Evolutionary conservation across 2,888 invertebrate genomes (phyloP), one percentile per base, ranked within the genome.

Genomic region (Meiosimyza decipiens): DNA sequence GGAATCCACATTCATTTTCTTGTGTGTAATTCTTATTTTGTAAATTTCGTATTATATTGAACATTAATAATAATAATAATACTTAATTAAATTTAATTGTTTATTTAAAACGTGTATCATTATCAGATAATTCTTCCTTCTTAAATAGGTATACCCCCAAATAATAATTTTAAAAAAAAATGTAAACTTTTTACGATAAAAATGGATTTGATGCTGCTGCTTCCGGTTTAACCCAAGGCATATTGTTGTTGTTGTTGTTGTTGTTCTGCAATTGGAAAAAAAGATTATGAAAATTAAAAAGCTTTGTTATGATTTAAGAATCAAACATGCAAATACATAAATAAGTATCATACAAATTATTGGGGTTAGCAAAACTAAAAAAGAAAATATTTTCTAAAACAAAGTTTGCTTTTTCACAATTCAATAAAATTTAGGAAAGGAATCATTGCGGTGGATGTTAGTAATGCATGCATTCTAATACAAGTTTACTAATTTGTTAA

Each of bases 221-320:
- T 83, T 87, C 87, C 75, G 87, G 85, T 78, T 87, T 86, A 52
- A 86, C 81, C 87, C 87, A 87, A 80, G 86, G 85, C 84, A 86
- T 83, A 78, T 81, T 80, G 72, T 80, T 82, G 77, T 80, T 81
- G 72, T 80, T 82, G 77, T 80, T 81, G 71, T 76, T 70, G 57
- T 71, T 71, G 71, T 82, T 82, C 84, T 84, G 81, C 16, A 84
- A 84, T 47, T 28, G 40, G 1, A 60, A 73, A 57, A 65, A 47
- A 62, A 66, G 22, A 52, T n/a, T n/a, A 71, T 59, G 64, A 49
- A 71, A 18, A 62, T 40, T 51, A 64, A 13, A 22, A 13, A 18
- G 6, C 12, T 50, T 13, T 7, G 50, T 16, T 55, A 40, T 51
- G 12, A 7, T 52, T 9, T 9, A 40, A 40, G 9, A 1, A 40